Percentiles rank a stretch among this genome's conserved stretches.
phyloP scores from a whole-genome alignment of 2,888 invertebrate genomes.

The Cynaeus angustus region DNA sequence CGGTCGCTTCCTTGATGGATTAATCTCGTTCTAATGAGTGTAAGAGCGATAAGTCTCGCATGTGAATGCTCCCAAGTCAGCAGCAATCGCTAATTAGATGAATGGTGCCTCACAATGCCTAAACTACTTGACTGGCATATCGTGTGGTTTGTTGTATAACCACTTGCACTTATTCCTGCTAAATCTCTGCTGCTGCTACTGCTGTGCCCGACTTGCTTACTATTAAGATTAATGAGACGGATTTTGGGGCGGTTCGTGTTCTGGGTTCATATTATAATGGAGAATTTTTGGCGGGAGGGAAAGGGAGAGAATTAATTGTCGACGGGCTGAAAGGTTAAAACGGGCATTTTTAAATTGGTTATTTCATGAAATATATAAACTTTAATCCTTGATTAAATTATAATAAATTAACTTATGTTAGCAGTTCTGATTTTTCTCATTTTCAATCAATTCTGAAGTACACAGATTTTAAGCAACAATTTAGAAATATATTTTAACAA shows the following conservation, averaged over 20 bases:
- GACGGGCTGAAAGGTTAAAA: conserved; percentile 1
- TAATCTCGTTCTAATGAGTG: conserved; percentile 72
- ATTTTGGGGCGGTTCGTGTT: conserved; percentile 55
- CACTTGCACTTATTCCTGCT: conserved; percentile 66
- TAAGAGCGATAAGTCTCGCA: conserved; percentile 72
- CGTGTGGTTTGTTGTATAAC: conserved; percentile 69
- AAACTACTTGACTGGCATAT: conserved; percentile 70
- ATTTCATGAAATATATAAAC: conserved; percentile 3
- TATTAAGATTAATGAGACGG: conserved; percentile 64
- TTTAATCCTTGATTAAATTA: too few relatives aligned
- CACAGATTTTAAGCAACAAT: too few relatives aligned
- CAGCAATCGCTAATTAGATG: conserved; percentile 72
- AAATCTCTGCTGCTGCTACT: conserved; percentile 45
- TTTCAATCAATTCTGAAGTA: too few relatives aligned
- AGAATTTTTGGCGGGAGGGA: conserved; percentile 41
- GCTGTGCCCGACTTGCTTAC: conserved; percentile 51
- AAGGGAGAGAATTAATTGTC: conserved; percentile 27
- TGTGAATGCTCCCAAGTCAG: conserved; percentile 70
- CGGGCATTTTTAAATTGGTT: neutral
- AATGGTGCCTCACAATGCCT: conserved; percentile 70
- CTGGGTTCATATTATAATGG: conserved; percentile 39
- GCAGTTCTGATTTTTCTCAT: too few relatives aligned
- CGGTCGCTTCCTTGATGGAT: conserved; percentile 69
- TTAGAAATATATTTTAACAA: too few relatives aligned
- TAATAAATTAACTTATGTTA: too few relatives aligned